Base-by-base conservation (phyloP, 2,113 vertebrate species). In the Epinephelus moara region DNA sequence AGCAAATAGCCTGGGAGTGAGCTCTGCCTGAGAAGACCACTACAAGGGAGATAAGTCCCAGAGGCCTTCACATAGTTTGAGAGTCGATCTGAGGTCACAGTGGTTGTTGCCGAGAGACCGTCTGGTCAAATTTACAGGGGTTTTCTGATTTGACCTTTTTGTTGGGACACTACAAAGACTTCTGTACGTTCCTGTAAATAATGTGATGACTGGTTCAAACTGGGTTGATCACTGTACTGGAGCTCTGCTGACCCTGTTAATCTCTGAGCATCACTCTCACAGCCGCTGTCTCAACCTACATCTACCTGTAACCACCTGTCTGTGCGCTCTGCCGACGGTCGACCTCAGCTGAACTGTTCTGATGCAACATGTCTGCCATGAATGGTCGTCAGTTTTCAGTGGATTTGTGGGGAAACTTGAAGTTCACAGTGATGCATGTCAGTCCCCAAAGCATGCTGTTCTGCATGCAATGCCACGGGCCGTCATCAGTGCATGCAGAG, bases 401-500 rank as follows among this genome's bases (percentile, higher is more conserved):
- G 70, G 67, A 70, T 63, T 75, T 4, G 63, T 68, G 72, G 82
- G 68, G 75, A 50, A 50, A 25, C 70, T 77, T 81, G 25, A 70
- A 80, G 60, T 80, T 79, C 61, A 79, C 55, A 85, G 84, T 89
- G 84, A 83, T 90, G 86, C 85, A 92, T 86, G 82, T 91, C 85
- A 85, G 83, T 90, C 85, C 88, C 75, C 85, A 88, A 89, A 82
- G 75, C 93, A 94, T 95, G 95, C 93, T 77, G 74, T 80, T 88
- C 79, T 68, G 78, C 95, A 95, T 95, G 95, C 95, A 94, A 75
- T 82, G 91, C 88, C 84, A 84, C 68, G 71, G 73, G 88, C 87
- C 60, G 75, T 87, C 87, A 78, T 84, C 82, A 72, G 81, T 84
- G 88, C 94, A 94, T 95, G 94, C 95, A 95, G 82, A 92, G 93